Evolutionary conservation across 1,140 invertebrate genomes (phyloP), one percentile per base, ranked within the genome.

Genomic region (Lethocerus indicus): DNA sequence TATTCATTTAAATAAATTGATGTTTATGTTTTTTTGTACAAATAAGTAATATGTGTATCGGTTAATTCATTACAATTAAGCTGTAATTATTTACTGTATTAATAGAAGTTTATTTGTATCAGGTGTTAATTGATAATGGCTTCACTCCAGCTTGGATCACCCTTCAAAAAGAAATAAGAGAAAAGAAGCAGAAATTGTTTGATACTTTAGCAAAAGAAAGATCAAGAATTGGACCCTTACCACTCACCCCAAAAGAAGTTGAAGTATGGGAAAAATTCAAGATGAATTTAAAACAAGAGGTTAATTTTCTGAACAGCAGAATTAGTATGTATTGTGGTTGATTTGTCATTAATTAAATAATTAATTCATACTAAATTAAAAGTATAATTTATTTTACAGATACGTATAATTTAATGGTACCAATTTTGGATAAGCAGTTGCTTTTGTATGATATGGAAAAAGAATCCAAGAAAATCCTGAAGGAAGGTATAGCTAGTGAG

Each of bases 131-230:
- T 45, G 84, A 89, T 54, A 89, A 90, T 67, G 87, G 87, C 6
- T 90, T 87, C 57, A 79, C 75, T 1, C 87, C 88, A 1, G 83
- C 87, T 66, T 91, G 86, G 87, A 87, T 90, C 52, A 78, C 75
- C 18, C 63, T 90, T 39, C 78, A 80, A 50, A 87, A 86, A 61
- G 87, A 87, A 58, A 86, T 89, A 39, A 65, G 75, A 14, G 66
- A 77, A 58, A 78, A 82, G 12, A 71, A 72, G 47, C 50, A 52
- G 9, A 54, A 59, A 14, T 26, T 49, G 16, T 41, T 21, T 20
- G 18, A 43, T 42, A 64, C 24, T 39, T 42, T 53, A 21, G 53
- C 71, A 23, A 54, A 65, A 4, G 56, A 82, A 1, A 67, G 72
- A 50, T 59, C 70, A 2, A 62, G 65, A 47, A 62, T 87, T 28